Percentiles rank a stretch among this genome's conserved stretches.
phyloP scores from a whole-genome alignment of 92 coral and sea anemone genomes.

The Siderastrea radians region DNA sequence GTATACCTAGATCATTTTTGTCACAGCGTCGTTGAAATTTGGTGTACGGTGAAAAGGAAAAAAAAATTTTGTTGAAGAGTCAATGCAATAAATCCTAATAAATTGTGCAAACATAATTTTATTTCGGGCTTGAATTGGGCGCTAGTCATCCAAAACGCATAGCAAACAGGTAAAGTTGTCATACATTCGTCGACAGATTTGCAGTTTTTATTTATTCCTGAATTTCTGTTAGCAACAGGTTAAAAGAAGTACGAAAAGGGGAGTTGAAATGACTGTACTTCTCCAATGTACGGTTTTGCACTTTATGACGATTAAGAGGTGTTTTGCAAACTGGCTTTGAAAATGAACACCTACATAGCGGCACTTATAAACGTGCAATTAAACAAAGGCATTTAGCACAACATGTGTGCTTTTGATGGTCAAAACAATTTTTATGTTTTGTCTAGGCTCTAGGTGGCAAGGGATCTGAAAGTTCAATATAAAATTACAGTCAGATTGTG shows the following conservation, averaged over 20 bases:
- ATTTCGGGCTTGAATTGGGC: background rate
- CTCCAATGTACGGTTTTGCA: background rate
- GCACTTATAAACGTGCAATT: constrained; percentile 3
- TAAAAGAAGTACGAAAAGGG: background rate
- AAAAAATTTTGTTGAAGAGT: too few species aligned
- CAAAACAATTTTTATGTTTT: background rate
- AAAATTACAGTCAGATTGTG: too few species aligned
- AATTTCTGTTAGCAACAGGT: too few species aligned
- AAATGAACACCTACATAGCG: background rate
- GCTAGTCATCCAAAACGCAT: background rate
- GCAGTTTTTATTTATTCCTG: background rate
- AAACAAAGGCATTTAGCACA: background rate
- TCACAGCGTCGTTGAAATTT: too few species aligned
- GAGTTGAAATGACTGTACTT: background rate
- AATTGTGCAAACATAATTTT: background rate
- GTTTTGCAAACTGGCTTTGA: background rate
- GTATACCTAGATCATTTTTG: too few species aligned
- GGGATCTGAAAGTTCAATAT: too few species aligned
- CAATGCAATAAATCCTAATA: too few species aligned
- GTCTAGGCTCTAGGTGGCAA: background rate
- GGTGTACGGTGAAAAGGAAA: too few species aligned
- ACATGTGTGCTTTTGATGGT: constrained; percentile 20
- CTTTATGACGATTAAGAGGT: too few species aligned
- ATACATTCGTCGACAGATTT: background rate
- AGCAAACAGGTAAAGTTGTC: too few species aligned